Percentiles rank a stretch among this genome's conserved stretches.
These are phyloP conservation scores for Netelia melanura DNA, from an alignment of 2,888 invertebrate species.

Conservation along the genomic window DNA sequence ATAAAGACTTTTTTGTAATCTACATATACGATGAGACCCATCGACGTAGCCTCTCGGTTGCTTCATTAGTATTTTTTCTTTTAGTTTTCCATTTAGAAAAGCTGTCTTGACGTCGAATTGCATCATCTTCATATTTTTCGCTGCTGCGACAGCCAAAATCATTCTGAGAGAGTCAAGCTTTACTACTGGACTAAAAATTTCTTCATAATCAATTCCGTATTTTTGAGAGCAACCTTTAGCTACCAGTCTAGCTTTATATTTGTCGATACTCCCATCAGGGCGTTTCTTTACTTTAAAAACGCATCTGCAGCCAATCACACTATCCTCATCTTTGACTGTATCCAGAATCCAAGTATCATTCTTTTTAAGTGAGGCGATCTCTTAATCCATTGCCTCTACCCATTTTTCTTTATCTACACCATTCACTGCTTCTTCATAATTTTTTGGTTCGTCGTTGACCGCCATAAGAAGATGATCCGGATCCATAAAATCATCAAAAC, in stretches of 20 bases:
- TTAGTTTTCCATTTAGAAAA: conserved; percentile 51
- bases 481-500: conserved; percentile 27
- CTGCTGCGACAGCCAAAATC: conserved; percentile 69
- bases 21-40: conserved; percentile 72
- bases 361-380: conserved; percentile 38
- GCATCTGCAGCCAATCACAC: conserved; percentile 46
- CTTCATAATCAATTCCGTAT: conserved; percentile 53
- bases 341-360: conserved; percentile 52
- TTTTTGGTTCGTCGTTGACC: conserved; percentile 43
- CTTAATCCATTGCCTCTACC: conserved; percentile 50
- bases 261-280: conserved; percentile 32
- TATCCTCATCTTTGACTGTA: conserved; percentile 14
- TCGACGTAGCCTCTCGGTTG: conserved; percentile 71
- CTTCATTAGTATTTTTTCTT: conserved; percentile 67
- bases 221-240: conserved; percentile 67
- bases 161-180: conserved; percentile 47
- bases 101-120: conserved; percentile 66
- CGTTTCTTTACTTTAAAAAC: conserved; percentile 50
- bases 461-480: conserved; percentile 38
- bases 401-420: conserved; percentile 30
- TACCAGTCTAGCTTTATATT: conserved; percentile 58
- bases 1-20: conserved; percentile 76
- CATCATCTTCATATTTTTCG: conserved; percentile 49
- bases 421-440: conserved; percentile 43
- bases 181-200: conserved; percentile 59